Percentiles rank a stretch among this genome's conserved stretches.
Conservation (phyloP, 2,888 invertebrate species). For the Sesia bembeciformis region DNA sequence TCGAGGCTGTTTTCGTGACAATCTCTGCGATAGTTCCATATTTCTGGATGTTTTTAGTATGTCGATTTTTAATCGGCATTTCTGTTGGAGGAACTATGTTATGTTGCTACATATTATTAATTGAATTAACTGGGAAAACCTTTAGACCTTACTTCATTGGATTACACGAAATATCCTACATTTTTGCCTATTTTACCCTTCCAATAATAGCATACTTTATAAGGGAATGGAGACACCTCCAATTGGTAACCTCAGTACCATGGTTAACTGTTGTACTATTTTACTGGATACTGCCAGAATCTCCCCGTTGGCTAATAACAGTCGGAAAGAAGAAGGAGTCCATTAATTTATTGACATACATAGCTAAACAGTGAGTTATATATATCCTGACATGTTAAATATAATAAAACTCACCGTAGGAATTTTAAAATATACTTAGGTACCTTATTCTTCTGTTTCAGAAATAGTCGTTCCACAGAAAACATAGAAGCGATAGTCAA, state of each 20-base stretch:
- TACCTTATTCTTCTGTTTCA: conserved; percentile 19
- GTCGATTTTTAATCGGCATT: conserved; percentile 74
- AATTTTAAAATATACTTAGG: not conserved
- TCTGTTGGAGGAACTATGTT: conserved; percentile 80
- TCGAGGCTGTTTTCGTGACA: conserved; percentile 70
- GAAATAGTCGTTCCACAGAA: conserved; percentile 52
- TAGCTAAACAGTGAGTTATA: conserved; percentile 64
- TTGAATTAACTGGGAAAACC: conserved; percentile 75
- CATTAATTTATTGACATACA: conserved; percentile 75
- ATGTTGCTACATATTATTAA: conserved; percentile 77
- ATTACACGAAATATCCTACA: conserved; percentile 70
- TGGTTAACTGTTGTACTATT: conserved; percentile 73
- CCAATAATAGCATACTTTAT: conserved; percentile 75
- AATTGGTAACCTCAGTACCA: conserved; percentile 68
- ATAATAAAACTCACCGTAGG: not conserved
- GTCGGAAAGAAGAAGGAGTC: conserved; percentile 78
- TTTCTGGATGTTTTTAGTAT: conserved; percentile 74
- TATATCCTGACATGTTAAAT: not conserved
- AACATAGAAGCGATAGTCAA: conserved; percentile 42
- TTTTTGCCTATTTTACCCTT: conserved; percentile 69
- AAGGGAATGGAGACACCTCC: conserved; percentile 75
- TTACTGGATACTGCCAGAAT: conserved; percentile 83
- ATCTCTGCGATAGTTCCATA: conserved; percentile 71
- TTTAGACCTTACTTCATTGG: conserved; percentile 71
- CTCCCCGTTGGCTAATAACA: conserved; percentile 85